These are phyloP conservation scores for Cyprinodon brontotheroides DNA, from an alignment of 2,113 vertebrate genomes.

Conservation along the genomic window DNA sequence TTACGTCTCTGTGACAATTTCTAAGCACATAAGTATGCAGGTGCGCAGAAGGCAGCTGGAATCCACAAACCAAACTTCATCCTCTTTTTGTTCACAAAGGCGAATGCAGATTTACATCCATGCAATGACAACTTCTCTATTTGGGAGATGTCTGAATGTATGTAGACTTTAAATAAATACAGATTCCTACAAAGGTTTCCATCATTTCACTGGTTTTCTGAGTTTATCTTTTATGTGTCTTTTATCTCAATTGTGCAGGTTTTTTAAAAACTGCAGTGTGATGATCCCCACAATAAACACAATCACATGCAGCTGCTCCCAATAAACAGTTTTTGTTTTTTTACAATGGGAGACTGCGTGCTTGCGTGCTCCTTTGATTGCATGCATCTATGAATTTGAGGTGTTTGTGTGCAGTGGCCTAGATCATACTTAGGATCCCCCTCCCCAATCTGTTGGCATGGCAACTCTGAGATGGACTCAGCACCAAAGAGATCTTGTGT, in stretches of 20 bases:
- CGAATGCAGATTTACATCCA: slow-evolving; percentile 29
- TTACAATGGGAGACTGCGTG: not conserved
- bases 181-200: slow-evolving; percentile 74
- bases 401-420: slow-evolving; percentile 25
- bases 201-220: slow-evolving; percentile 45
- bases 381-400: slow-evolving; percentile 1
- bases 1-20: slow-evolving; percentile 44
- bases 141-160: slow-evolving; percentile 76
- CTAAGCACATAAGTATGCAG: slow-evolving; percentile 57
- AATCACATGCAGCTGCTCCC: slow-evolving; percentile 3
- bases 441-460: slow-evolving; percentile 59
- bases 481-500: slow-evolving; percentile 17
- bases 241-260: slow-evolving; percentile 2
- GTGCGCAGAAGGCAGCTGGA: slow-evolving; percentile 71
- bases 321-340: slow-evolving; percentile 7
- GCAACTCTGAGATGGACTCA: slow-evolving; percentile 59
- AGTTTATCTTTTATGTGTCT: slow-evolving; percentile 30
- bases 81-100: not conserved
- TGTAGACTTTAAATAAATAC: slow-evolving; percentile 72
- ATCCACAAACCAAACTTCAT: slow-evolving; percentile 30
- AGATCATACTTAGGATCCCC: slow-evolving; percentile 54
- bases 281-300: not conserved
- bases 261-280: not conserved
- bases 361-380: not conserved
- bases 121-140: slow-evolving; percentile 50